Conservation (phyloP, 1,140 invertebrate species). For the Drosophila insularis region DNA sequence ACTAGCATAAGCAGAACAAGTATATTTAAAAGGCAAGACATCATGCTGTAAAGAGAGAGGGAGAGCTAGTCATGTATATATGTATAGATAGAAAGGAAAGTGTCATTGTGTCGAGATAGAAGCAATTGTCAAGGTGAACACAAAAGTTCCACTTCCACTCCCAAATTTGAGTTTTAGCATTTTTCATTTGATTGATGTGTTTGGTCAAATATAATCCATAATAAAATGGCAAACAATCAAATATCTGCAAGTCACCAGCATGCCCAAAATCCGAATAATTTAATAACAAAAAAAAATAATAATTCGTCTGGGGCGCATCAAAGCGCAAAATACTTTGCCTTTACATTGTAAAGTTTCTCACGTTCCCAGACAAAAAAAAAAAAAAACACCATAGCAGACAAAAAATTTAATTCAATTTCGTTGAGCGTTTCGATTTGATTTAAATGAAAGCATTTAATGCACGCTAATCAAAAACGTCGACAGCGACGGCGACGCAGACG, state of each 20-base stretch:
- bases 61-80: neutral
- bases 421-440: constrained; percentile 70
- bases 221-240: constrained; percentile 34
- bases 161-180: neutral
- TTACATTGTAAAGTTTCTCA: constrained; percentile 73
- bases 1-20: constrained; percentile 26
- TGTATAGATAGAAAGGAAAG: neutral
- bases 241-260: constrained; percentile 70
- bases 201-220: constrained; percentile 40
- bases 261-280: constrained; percentile 68
- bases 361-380: constrained; percentile 52
- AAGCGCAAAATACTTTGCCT: constrained; percentile 67
- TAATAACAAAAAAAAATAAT: constrained; percentile 71
- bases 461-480: constrained; percentile 73
- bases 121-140: constrained; percentile 38
- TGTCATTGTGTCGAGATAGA: neutral
- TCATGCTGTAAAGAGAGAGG: constrained; percentile 21
- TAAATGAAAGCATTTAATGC: constrained; percentile 80
- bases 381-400: constrained; percentile 15
- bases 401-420: constrained; percentile 29
- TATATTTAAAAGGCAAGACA: constrained; percentile 30
- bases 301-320: constrained; percentile 73
- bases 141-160: constrained; percentile 6
- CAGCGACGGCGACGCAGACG: constrained; percentile 30
- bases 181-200: constrained; percentile 44